phyloP scores from a whole-genome alignment of 2,113 vertebrate species.

The Carettochelys insculpta region DNA sequence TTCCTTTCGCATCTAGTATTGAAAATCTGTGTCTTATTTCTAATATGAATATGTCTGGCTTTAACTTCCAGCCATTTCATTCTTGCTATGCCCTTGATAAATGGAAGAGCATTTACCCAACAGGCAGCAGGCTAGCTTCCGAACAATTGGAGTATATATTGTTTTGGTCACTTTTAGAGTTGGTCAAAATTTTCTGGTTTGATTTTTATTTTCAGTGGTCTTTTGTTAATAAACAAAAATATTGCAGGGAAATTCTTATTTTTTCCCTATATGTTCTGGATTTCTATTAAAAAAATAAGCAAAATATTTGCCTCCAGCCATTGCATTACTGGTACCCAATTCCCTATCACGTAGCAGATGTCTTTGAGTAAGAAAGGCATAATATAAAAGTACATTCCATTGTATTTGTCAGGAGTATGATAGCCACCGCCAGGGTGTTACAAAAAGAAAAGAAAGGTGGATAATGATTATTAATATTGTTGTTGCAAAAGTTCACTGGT shows the following conservation, averaged over 20 bases:
- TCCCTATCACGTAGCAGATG: neutral
- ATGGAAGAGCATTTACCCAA: neutral
- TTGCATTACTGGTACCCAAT: fast-evolving
- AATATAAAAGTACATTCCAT: constrained; percentile 7
- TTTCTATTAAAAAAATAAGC: neutral
- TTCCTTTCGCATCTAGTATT: neutral
- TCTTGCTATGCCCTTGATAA: no score
- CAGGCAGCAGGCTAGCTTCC: neutral
- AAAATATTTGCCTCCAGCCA: neutral
- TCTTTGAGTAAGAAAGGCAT: neutral
- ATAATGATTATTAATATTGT: constrained; percentile 53
- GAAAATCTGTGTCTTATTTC: neutral
- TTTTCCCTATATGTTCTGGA: neutral
- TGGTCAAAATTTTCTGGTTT: neutral
- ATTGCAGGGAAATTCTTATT: neutral
- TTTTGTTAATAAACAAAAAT: neutral
- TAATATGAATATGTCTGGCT: neutral
- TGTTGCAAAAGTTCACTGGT: constrained; percentile 48
- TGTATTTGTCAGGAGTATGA: constrained; percentile 39
- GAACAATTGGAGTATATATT: neutral
- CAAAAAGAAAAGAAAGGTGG: constrained; percentile 38
- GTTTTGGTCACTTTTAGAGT: neutral
- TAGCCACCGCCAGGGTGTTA: neutral
- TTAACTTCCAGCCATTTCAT: neutral
- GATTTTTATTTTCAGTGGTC: neutral